Evolutionary conservation across 1,140 invertebrate genomes (phyloP).

Genomic region (Drosophila persimilis): DNA sequence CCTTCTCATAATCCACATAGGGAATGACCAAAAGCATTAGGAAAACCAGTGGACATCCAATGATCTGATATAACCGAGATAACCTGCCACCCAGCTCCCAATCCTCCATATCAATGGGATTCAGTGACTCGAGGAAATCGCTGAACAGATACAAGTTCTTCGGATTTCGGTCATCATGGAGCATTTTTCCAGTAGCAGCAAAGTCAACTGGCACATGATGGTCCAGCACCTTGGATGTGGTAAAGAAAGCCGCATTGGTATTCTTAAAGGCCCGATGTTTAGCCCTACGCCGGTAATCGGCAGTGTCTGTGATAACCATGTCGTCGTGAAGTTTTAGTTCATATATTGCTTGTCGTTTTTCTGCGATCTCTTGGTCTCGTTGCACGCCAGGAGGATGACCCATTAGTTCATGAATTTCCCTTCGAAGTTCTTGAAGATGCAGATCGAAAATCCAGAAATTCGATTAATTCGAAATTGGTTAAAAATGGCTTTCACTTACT

Average conservation of each 20-base stretch:
- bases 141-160: constrained; percentile 30
- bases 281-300: background rate
- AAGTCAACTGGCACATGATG: constrained; percentile 3
- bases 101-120: constrained; percentile 35
- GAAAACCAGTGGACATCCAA: constrained; percentile 26
- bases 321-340: constrained; percentile 20
- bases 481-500: constrained; percentile 24
- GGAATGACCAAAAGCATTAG: constrained; percentile 32
- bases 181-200: background rate
- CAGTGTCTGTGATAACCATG: background rate
- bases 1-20: constrained; percentile 38
- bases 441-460: background rate
- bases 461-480: no score
- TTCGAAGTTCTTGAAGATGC: constrained; percentile 21
- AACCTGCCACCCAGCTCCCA: constrained; percentile 16
- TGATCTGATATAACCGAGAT: background rate
- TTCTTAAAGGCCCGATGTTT: background rate
- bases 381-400: background rate
- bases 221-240: background rate
- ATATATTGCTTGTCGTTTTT: constrained; percentile 1
- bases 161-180: constrained; percentile 31
- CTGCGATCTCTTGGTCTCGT: background rate
- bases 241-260: background rate
- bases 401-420: background rate
- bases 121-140: constrained; percentile 30